Evolutionary conservation across 2,888 invertebrate species (phyloP).

Genomic region (Strigamia maritima): DNA sequence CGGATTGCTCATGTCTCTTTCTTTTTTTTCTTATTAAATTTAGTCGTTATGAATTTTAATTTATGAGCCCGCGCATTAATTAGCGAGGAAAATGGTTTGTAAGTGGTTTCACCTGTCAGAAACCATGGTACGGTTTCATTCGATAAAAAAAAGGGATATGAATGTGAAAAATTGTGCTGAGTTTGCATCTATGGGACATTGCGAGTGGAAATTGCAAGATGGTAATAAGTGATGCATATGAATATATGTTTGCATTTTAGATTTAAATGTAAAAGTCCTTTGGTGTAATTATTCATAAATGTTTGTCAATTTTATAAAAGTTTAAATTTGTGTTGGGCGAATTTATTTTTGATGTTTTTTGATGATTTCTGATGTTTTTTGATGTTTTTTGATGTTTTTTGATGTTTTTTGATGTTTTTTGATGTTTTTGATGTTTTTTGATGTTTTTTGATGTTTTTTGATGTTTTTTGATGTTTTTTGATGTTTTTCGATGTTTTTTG

Average conservation of each 20-base stretch:
- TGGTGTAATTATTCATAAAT: too few relatives aligned
- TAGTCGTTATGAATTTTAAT: not conserved
- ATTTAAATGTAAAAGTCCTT: not conserved
- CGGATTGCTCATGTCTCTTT: not conserved
- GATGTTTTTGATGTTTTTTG: too few relatives aligned
- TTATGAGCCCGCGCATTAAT: constrained; percentile 12
- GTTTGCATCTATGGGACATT: constrained; percentile 2
- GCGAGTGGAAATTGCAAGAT: constrained; percentile 2
- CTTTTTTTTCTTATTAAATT: not conserved
- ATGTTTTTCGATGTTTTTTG: too few relatives aligned
- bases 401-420: too few relatives aligned
- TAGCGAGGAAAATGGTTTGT: not conserved
- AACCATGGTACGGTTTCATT: not conserved
- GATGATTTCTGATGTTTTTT: too few relatives aligned
- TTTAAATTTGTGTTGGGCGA: too few relatives aligned
- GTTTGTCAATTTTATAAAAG: not conserved
- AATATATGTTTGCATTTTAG: not conserved
- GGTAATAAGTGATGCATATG: not conserved
- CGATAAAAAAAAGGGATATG: not conserved
- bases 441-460: too few relatives aligned
- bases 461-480: too few relatives aligned
- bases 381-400: too few relatives aligned
- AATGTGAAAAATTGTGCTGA: not conserved
- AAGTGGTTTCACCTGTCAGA: not conserved
- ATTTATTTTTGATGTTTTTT: too few relatives aligned